Conservation (phyloP, 2,888 invertebrate genomes). For the Theretra japonica region DNA sequence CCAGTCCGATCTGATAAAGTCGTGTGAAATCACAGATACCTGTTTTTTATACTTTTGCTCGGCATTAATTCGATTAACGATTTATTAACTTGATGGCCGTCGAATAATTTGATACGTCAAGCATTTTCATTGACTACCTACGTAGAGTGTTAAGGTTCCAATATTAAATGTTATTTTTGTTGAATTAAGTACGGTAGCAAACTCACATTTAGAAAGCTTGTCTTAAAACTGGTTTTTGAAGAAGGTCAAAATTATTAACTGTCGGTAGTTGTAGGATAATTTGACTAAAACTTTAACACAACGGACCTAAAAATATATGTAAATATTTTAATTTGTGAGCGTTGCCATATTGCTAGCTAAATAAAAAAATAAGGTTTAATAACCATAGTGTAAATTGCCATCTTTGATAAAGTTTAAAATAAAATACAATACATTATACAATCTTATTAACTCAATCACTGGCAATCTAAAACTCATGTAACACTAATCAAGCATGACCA, state of each 20-base stretch:
- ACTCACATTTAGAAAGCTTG: not conserved
- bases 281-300: too few species aligned
- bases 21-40: conserved; percentile 34
- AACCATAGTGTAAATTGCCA: too few species aligned
- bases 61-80: conserved; percentile 16
- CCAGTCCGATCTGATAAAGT: conserved; percentile 49
- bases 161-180: not conserved
- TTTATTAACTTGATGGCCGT: not conserved
- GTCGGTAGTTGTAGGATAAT: too few species aligned
- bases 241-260: too few species aligned
- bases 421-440: too few species aligned
- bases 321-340: too few species aligned
- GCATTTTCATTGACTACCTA: not conserved
- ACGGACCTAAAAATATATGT: too few species aligned
- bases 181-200: not conserved
- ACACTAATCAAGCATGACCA: not conserved
- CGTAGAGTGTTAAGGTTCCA: not conserved
- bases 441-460: too few species aligned
- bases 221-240: not conserved
- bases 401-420: too few species aligned
- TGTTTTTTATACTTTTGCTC: conserved; percentile 20
- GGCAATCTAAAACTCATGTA: too few species aligned
- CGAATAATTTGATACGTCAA: not conserved
- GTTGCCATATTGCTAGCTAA: too few species aligned
- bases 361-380: too few species aligned